These are phyloP conservation scores for Mungos mungo DNA, from an alignment of 2,113 vertebrate species.

Conservation along the genomic window DNA sequence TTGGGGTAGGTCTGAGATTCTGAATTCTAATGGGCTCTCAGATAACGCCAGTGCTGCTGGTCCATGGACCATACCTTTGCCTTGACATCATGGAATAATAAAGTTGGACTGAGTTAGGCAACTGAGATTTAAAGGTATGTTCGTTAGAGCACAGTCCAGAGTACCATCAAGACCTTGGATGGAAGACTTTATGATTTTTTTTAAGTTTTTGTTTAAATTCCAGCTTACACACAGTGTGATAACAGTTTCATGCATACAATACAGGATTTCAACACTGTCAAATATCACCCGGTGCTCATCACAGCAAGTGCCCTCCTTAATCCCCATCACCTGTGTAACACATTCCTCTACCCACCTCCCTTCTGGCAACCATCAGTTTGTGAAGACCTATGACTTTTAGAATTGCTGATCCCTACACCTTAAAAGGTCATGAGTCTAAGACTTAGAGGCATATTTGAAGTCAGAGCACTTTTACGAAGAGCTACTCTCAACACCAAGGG, in stretches of 20 bases:
- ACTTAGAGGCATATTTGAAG: not conserved
- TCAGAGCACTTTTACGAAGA: not conserved
- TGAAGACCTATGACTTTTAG: not conserved
- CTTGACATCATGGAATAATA: not conserved
- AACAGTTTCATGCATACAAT: not conserved
- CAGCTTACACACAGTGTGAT: not conserved
- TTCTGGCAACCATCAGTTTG: not conserved
- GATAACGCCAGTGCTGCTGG: not conserved
- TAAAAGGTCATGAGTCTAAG: not conserved
- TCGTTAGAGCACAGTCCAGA: not conserved
- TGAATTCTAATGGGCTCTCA: not conserved
- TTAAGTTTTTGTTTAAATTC: not conserved
- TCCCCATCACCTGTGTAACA: not conserved
- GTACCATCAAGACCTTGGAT: not conserved
- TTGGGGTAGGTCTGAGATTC: not conserved
- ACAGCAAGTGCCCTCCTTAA: not conserved
- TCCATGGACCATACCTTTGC: fast-evolving
- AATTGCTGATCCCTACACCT: not conserved
- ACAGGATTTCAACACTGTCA: not conserved
- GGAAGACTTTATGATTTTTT: not conserved
- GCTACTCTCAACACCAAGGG: not conserved
- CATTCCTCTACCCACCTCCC: not conserved
- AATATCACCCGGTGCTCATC: not conserved
- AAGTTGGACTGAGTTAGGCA: not conserved
- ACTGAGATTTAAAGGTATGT: not conserved